Evolutionary conservation across 2,113 vertebrate genomes (phyloP), one percentile per base, ranked within the genome.

Genomic region (Nymphicus hollandicus): DNA sequence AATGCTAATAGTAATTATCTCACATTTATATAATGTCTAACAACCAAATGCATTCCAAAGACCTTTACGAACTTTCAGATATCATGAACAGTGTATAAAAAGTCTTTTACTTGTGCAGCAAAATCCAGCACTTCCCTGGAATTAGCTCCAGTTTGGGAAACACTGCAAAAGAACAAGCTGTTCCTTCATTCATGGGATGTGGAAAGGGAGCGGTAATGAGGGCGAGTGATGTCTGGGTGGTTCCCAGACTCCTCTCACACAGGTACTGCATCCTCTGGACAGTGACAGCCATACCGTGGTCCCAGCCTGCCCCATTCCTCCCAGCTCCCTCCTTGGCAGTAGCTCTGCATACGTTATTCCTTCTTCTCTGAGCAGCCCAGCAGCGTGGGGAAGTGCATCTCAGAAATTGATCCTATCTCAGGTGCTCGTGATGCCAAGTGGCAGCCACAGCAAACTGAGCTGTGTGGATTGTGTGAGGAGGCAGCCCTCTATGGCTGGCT

Each of bases 1-100:
- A 80, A 84, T 92, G 84, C 73, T 96, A 93, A 86, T 91, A 76
- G 58, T 88, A 86, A 86, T 94, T 90, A 68, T 81, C 70, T 81
- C 80, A 73, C 80, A 82, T 88, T 97, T 80, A 53, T 86, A n/a
- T 66, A 56, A 71, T 72, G 47, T 47, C 50, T 73, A 91, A 29
- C 64, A 88, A 64, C 49, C 60, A 72, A 77, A 88, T 1, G 2
- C 7, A 29, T 76, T 61, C 49, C 46, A 52, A 41, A 96, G 74
- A 79, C 83, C 53, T 87, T 53, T 55, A 64, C 0, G 0, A 87
- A 66, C 35, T 88, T 90, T 31, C 8, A 17, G 65, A 66, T 66
- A 52, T 37, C 35, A 17, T 1, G 12, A 14, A 25, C 50, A 49
- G 33, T 3, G 10, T 27, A 6, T 4, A 69, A 39, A 11, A 69